Base-by-base conservation (phyloP, 2,888 invertebrate genomes). In the Tryphoninae sp. region DNA sequence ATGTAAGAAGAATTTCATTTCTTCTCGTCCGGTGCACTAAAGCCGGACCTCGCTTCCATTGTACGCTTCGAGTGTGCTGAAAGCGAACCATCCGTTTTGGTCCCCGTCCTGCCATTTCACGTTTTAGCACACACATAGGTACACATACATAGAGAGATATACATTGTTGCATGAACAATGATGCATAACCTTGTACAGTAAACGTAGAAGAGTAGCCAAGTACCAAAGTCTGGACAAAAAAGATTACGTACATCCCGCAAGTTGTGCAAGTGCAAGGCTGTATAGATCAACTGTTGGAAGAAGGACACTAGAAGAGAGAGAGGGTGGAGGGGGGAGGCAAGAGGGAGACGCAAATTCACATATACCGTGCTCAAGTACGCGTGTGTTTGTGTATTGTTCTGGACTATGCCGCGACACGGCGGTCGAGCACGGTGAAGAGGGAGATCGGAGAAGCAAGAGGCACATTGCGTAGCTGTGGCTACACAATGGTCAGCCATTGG, bases 401-500 rank as follows among this genome's bases (percentile, higher is more conserved):
- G 73, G 22, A 42, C 59, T 61, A 61, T 61, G 59, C 59, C 59
- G 4, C 13, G 73, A 40, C 67, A 67, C 61, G 67, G 73, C 67
- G 73, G 59, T 78, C 61, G 78, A 65, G 53, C 67, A 73, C 51
- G 53, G 45, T 51, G 72, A 67, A 72, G 49, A 67, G 73, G 49
- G 59, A 67, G 78, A 58, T 58, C 58, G 51, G 58, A 73, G 67
- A 53, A 67, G 67, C 72, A 73, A 53, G 78, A 78, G 77, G 67
- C 65, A 65, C 58, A 53, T 53, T 65, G 65, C 71, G 62, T 59
- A 45, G 71, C 55, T 53, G 71, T 55, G 78, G 71, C 78, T 65
- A 72, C 61, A 78, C 78, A 78, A 78, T 73, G 78, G 53, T 62
- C 67, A 61, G 78, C 23, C 49, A 73, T 51, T 67, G 78, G 73